Conservation (phyloP, 2,113 vertebrate species). For the Coreoperca whiteheadi region DNA sequence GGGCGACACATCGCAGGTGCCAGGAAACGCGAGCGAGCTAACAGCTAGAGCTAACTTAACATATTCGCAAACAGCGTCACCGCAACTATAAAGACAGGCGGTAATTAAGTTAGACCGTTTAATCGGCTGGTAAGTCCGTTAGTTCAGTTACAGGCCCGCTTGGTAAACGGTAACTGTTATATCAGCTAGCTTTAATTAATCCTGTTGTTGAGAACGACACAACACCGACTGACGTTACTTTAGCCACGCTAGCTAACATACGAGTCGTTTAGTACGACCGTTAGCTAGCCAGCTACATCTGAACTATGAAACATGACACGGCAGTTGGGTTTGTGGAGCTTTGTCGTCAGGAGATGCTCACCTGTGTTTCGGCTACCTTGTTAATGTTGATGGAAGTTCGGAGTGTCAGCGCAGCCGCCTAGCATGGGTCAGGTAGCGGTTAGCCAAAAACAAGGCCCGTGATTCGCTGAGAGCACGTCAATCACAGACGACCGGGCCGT, state of each 20-base stretch:
- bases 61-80: neutral
- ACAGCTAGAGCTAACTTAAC: neutral
- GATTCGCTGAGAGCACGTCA: slow-evolving; percentile 51
- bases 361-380: slow-evolving; percentile 17
- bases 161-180: neutral
- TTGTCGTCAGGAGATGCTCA: neutral
- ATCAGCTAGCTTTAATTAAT: slow-evolving; percentile 54
- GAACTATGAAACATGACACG: neutral
- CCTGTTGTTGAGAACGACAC: slow-evolving; percentile 11
- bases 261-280: neutral
- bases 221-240: neutral
- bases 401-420: neutral
- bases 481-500: neutral
- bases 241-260: neutral
- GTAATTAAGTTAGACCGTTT: neutral
- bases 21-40: neutral
- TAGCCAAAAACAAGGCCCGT: slow-evolving; percentile 48
- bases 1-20: neutral
- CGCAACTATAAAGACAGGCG: neutral
- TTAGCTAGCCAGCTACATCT: neutral
- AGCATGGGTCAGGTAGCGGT: neutral
- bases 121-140: neutral
- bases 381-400: neutral
- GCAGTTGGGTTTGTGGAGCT: fast-evolving
- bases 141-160: neutral